Conservation (phyloP, 1,140 invertebrate genomes). For the Lysiphlebus fabarum region DNA sequence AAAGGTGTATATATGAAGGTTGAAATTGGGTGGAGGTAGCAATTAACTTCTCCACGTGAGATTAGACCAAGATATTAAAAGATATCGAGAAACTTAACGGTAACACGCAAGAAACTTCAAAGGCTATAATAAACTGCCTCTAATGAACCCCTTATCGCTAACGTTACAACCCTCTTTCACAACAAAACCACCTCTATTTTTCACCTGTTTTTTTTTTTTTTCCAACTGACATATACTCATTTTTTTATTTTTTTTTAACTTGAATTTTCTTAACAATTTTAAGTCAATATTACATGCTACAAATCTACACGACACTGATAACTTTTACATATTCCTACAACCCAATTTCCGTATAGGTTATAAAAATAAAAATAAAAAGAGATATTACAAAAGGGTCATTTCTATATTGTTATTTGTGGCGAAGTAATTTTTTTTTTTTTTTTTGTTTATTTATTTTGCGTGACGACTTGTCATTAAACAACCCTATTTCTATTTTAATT, state of each 20-base stretch:
- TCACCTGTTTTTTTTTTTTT: conserved; percentile 17
- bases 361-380: no score
- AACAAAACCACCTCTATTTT: conserved; percentile 15
- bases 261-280: background rate
- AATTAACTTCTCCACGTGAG: conserved; percentile 57
- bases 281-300: background rate
- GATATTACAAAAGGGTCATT: no score
- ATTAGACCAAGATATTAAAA: conserved; percentile 57
- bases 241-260: conserved; percentile 22
- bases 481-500: background rate
- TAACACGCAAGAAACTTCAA: conserved; percentile 58
- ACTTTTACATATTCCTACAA: conserved; percentile 13
- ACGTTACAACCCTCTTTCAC: conserved; percentile 38
- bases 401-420: background rate
- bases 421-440: background rate
- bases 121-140: conserved; percentile 57
- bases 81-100: conserved; percentile 57
- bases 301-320: background rate
- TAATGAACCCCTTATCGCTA: conserved; percentile 58
- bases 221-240: background rate
- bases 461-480: conserved; percentile 18
- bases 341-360: conserved; percentile 7
- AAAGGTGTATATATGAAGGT: conserved; percentile 36
- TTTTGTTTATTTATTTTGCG: conserved; percentile 7
- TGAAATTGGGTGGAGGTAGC: conserved; percentile 42